Evolutionary conservation across 1,140 invertebrate genomes (phyloP), one percentile per base, ranked within the genome.

Genomic region (Bemisia tabaci): DNA sequence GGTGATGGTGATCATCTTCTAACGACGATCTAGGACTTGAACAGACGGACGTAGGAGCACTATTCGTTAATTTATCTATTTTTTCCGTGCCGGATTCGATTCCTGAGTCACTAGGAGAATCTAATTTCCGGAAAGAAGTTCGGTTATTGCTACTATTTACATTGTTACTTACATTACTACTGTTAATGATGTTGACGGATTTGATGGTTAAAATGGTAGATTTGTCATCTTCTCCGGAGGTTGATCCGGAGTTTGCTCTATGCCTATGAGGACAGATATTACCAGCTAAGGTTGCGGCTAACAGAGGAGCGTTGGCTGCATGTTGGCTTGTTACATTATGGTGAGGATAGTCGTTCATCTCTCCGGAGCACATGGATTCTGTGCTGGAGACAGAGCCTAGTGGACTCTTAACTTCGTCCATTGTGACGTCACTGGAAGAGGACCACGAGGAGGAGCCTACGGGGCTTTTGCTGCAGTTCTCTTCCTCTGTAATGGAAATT

Each of bases 31-130:
- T 80, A 9, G 90, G 91, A 77, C 89, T 92, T 25, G 90, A 92
- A 77, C 92, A 94, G 0, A 87, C 82, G 2, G 88, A 90, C 22
- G 88, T 91, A 48, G 87, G 87, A 0, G 84, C 85, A 62, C 81
- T 85, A 68, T 85, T 85, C n/a, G 77, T 79, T 2, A 80, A 81
- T 72, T 90, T 89, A 70, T 90, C 88, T 0, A 84, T 72, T 71
- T 90, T 91, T 77, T 92, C 90, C 58, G 91, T 92, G n/a, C 92
- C 91, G 1, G 88, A 91, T 75, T 95, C 92, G 71, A 95, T 94
- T 27, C 92, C 93, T 59, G 91, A 94, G 77, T 95, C 93, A 68
- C 87, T 92, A 12, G 91, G 92, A 5, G 90, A 94, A 73, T 94
- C 91, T 27, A 93, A 79, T 73, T 93, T 92, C 33, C 90, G 82